These are phyloP conservation scores for Drosophila imparisetae DNA, from an alignment of 2,888 invertebrate species.

Conservation along the genomic window DNA sequence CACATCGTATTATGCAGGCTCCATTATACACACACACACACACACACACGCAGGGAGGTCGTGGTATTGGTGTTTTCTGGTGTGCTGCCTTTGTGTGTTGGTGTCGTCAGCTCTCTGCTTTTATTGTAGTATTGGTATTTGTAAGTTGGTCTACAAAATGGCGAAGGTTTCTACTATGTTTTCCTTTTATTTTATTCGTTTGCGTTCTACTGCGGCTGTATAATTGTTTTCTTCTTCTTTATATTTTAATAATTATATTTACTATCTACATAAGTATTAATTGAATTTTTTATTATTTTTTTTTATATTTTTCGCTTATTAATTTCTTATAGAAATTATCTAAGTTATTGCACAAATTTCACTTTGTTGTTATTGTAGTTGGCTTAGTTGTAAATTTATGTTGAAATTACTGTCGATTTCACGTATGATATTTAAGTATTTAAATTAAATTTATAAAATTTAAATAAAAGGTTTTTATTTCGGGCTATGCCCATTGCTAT, in stretches of 20 bases:
- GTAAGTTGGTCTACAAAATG: slow-evolving; percentile 44
- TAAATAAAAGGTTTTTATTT: slow-evolving; percentile 55
- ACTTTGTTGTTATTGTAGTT: slow-evolving; percentile 30
- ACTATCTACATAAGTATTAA: slow-evolving; percentile 42
- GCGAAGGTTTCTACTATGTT: slow-evolving; percentile 18
- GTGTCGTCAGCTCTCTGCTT: slow-evolving; percentile 8
- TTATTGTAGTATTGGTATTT: slow-evolving; percentile 22
- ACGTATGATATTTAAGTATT: slow-evolving; percentile 4
- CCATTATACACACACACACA: slow-evolving; percentile 12
- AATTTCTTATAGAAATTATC: slow-evolving; percentile 65
- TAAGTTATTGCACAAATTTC: slow-evolving; percentile 67
- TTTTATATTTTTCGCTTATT: slow-evolving; percentile 45
- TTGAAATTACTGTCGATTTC: slow-evolving; percentile 9
- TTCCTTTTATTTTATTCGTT: background rate
- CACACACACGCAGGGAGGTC: background rate
- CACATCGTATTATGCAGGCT: slow-evolving; percentile 32
- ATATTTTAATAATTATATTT: slow-evolving; percentile 29
- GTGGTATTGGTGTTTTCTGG: slow-evolving; percentile 27
- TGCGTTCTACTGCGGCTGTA: slow-evolving; percentile 23
- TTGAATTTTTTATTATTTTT: slow-evolving; percentile 35
- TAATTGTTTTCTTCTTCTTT: slow-evolving; percentile 22
- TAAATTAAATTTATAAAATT: slow-evolving; percentile 53
- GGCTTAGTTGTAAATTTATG: background rate
- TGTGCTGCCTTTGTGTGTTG: slow-evolving; percentile 15
- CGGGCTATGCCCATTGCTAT: slow-evolving; percentile 69